Percentiles rank a stretch among this genome's conserved stretches.
Evolutionary conservation across 2,113 vertebrate species (phyloP).

Genomic region (Prinia subflava): DNA sequence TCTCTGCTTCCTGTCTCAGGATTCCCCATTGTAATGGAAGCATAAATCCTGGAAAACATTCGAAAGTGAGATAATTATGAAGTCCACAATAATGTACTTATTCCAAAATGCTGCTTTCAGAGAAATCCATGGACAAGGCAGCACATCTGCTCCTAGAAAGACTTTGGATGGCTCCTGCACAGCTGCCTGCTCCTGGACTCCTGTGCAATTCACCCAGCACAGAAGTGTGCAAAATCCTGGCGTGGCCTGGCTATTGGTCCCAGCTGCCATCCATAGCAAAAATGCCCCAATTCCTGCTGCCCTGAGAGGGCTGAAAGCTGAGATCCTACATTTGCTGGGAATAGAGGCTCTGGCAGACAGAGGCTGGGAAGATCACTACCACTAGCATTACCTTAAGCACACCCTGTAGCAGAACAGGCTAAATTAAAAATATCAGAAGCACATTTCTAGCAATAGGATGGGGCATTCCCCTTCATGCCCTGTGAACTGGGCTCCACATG

Average conservation of each 20-base stretch:
- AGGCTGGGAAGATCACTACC: background rate
- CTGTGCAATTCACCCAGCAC: background rate
- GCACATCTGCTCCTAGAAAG: conserved; percentile 2
- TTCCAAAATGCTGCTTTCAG: conserved; percentile 10
- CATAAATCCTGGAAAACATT: background rate
- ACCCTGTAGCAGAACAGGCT: background rate
- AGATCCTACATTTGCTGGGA: background rate
- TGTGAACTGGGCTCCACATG: background rate
- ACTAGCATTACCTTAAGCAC: background rate
- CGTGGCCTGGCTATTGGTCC: background rate
- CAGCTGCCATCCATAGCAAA: background rate
- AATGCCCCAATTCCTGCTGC: background rate
- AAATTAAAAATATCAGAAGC: background rate
- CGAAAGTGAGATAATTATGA: conserved; percentile 3
- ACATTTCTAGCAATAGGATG: background rate
- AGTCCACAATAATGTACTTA: background rate
- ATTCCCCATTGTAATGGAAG: conserved; percentile 17
- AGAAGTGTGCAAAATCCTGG: background rate
- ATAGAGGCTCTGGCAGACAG: background rate
- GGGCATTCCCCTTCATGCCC: background rate
- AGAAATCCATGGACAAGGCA: background rate
- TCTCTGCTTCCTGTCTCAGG: conserved; percentile 39
- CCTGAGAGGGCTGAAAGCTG: background rate
- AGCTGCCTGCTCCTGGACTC: background rate
- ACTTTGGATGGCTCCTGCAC: background rate